Percentiles rank a stretch among this genome's conserved stretches.
phyloP scores from a whole-genome alignment of 2,113 vertebrate species.

The Orientallactaga bullata region DNA sequence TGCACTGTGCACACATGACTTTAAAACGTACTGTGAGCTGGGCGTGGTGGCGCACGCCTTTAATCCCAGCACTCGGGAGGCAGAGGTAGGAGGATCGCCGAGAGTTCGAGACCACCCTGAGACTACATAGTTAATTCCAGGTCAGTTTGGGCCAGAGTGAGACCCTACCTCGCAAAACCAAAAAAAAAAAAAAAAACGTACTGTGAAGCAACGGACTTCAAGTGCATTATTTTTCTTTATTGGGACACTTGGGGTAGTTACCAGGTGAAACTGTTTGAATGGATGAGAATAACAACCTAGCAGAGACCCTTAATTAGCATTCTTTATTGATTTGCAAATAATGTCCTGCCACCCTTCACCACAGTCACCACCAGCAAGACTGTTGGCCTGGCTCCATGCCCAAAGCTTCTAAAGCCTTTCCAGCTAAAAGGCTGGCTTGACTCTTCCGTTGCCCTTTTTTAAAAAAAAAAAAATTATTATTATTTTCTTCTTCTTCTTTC shows the following conservation, averaged over 20 bases:
- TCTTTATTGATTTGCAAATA: not conserved
- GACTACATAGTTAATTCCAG: too few relatives aligned
- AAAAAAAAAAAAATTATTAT: too few relatives aligned
- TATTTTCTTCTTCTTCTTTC: constrained; percentile 68
- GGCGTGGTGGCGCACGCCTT: too few relatives aligned
- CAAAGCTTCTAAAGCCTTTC: not conserved
- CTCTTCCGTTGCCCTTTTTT: constrained; percentile 65
- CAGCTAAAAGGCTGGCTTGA: not conserved
- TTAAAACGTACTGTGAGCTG: too few relatives aligned
- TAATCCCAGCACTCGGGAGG: too few relatives aligned
- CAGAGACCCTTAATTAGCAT: too few relatives aligned
- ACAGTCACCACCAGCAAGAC: not conserved
- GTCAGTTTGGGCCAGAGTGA: too few relatives aligned
- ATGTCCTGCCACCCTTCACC: not conserved
- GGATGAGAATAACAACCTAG: not conserved
- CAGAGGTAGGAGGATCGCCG: too few relatives aligned
- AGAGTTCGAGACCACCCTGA: too few relatives aligned
- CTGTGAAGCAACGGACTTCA: not conserved
- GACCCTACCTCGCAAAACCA: too few relatives aligned
- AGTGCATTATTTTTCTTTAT: constrained; percentile 19
- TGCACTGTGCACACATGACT: too few relatives aligned
- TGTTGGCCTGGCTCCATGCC: accelerated
- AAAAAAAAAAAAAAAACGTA: constrained; percentile 15
- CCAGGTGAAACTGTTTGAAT: constrained; percentile 11
- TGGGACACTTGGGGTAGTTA: not conserved